Evolutionary conservation across 2,113 vertebrate species (phyloP).

Genomic region (Odocoileus hemionus): DNA sequence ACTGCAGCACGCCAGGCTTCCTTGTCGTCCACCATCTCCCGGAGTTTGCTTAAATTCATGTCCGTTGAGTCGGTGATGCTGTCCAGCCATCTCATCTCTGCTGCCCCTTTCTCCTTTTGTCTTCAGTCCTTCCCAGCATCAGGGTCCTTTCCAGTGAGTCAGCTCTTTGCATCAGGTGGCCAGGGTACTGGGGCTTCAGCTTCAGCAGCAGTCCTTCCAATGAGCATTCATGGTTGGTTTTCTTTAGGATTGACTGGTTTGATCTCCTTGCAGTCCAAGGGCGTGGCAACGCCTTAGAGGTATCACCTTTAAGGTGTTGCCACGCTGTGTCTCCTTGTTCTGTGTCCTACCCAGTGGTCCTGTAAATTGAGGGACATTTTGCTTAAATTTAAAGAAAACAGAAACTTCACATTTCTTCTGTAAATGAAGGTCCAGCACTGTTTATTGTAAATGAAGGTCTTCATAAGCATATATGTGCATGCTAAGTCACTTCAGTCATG

Average conservation of each 20-base stretch:
- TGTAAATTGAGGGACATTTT: neutral
- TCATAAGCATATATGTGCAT: neutral
- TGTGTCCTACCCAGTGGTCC: neutral
- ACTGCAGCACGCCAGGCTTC: neutral
- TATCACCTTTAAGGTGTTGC: neutral
- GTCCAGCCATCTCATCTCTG: neutral
- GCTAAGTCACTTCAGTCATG: neutral
- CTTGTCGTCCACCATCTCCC: neutral
- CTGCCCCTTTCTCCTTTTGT: neutral
- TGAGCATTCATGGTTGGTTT: neutral
- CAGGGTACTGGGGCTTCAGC: neutral
- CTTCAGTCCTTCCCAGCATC: neutral
- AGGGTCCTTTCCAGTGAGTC: neutral
- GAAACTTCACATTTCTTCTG: neutral
- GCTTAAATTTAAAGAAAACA: neutral
- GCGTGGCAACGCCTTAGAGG: neutral
- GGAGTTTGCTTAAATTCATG: neutral
- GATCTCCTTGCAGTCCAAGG: neutral
- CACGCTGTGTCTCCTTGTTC: accelerated
- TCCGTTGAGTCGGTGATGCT: neutral
- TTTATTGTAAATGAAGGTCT: neutral
- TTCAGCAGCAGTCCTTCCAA: neutral
- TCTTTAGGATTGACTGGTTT: neutral
- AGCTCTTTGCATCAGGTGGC: neutral
- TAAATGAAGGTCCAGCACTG: neutral